Evolutionary conservation across 2,797 vertebrate genomes (phyloP), one percentile per base, ranked within the genome.

Genomic region (Discoglossus pictus): DNA sequence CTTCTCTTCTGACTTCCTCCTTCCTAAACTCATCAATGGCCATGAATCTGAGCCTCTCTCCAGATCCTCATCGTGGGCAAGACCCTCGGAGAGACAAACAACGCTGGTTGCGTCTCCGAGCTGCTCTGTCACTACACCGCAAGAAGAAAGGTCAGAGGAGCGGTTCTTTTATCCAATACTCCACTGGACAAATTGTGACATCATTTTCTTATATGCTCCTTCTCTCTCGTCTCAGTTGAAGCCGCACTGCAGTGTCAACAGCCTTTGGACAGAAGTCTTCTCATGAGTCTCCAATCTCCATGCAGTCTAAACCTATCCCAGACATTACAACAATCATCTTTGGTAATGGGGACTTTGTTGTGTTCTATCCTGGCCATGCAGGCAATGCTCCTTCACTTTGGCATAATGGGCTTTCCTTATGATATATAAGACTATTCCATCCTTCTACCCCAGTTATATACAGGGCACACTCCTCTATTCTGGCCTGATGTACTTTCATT

Each of bases 81-180:
- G 51, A 65, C 27, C 51, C 62, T 7, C 62, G 52, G 13, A 65
- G 13, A 21, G 68, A 75, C 7, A 76, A 77, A 11, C 73, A 74
- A 17, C 84, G 81, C 71, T 98, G 96, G 96, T 86, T 88, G 31
- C 88, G 92, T 36, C 78, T 94, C 48, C 94, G 90, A 77, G 93
- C 94, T 0, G 89, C 92, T 13, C 84, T 97, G 46, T 91, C 90
- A 12, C 79, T 98, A 58, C 94, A 99, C 66, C 96, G 91, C 76
- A 98, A 91, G 79, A 92, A 87, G 71, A 89, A 73, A 3, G 84
- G 62, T 65, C 8, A 10, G 60, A 10, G 2, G 4, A 23, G 3
- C 21, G 9, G 9, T 54, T 31, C 27, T 31, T 8, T 31, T 31
- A 4, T 31, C 27, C 8, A 4, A 4, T 31, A 4, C 8, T 4